phyloP scores from a whole-genome alignment of 2,113 vertebrate genomes.

The Hippocampus zosterae region DNA sequence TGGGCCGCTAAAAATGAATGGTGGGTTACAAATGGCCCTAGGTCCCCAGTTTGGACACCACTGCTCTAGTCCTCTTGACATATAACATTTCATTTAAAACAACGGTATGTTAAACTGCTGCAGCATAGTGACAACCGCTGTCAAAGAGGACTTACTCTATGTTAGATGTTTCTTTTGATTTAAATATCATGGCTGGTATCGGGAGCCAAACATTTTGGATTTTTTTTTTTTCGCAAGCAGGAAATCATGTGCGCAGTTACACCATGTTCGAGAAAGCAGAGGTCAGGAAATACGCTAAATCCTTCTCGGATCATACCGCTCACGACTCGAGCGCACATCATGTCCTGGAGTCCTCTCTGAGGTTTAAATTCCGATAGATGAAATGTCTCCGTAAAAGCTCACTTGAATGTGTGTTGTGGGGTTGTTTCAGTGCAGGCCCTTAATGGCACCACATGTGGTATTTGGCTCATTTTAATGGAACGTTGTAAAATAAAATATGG shows the following conservation, averaged over 20 bases:
- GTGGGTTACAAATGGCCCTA: too few relatives aligned
- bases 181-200: too few relatives aligned
- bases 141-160: too few relatives aligned
- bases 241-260: background rate
- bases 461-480: constrained; percentile 23
- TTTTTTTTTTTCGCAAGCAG: background rate
- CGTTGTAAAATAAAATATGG: constrained; percentile 31
- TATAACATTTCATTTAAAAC: too few relatives aligned
- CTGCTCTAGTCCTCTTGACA: too few relatives aligned
- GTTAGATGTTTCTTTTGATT: too few relatives aligned
- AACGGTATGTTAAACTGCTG: too few relatives aligned
- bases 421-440: constrained; percentile 37
- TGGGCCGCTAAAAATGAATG: too few relatives aligned
- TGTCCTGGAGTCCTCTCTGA: background rate
- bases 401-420: constrained; percentile 19
- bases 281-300: background rate
- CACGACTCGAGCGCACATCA: background rate
- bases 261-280: background rate
- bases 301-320: background rate
- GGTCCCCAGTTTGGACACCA: too few relatives aligned
- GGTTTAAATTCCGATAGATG: constrained; percentile 4
- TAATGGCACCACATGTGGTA: constrained; percentile 18
- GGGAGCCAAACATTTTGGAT: too few relatives aligned
- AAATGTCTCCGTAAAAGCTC: background rate
- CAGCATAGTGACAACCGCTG: too few relatives aligned